phyloP scores from a whole-genome alignment of 2,113 vertebrate genomes.

The Apistogramma diplotaenia region DNA sequence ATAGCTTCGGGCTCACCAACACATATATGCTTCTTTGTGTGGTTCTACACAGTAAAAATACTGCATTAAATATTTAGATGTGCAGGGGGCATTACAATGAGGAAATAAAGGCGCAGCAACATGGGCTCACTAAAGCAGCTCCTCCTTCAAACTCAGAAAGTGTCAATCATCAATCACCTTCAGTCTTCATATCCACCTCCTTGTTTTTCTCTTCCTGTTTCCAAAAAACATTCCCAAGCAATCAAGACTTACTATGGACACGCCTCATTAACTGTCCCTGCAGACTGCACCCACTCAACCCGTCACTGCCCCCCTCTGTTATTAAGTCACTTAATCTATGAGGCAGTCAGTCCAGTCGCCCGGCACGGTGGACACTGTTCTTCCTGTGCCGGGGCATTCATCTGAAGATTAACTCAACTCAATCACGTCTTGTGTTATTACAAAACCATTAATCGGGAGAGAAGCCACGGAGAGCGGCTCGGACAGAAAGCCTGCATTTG shows the following conservation, averaged over 20 bases:
- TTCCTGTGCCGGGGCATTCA: slow-evolving; percentile 20
- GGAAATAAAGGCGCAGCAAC: neutral
- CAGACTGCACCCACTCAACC: slow-evolving; percentile 9
- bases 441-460: slow-evolving; percentile 4
- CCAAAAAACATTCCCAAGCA: slow-evolving; percentile 13
- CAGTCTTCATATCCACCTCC: neutral
- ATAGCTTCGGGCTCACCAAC: slow-evolving; percentile 24
- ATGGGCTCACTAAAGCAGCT: neutral
- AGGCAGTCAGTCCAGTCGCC: neutral
- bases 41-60: neutral
- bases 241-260: slow-evolving; percentile 12
- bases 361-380: neutral
- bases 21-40: neutral
- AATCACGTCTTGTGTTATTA: neutral
- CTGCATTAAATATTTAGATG: neutral
- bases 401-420: neutral
- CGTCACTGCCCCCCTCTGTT: neutral
- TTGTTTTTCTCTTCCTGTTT: neutral
- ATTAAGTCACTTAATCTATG: slow-evolving; percentile 2
- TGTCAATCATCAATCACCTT: neutral
- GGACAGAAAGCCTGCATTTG: neutral
- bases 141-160: neutral
- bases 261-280: slow-evolving; percentile 15
- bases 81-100: neutral
- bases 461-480: neutral